Evolutionary conservation across 2,888 invertebrate genomes (phyloP), one percentile per base, ranked within the genome.

Genomic region (Nesidiocoris tenuis): DNA sequence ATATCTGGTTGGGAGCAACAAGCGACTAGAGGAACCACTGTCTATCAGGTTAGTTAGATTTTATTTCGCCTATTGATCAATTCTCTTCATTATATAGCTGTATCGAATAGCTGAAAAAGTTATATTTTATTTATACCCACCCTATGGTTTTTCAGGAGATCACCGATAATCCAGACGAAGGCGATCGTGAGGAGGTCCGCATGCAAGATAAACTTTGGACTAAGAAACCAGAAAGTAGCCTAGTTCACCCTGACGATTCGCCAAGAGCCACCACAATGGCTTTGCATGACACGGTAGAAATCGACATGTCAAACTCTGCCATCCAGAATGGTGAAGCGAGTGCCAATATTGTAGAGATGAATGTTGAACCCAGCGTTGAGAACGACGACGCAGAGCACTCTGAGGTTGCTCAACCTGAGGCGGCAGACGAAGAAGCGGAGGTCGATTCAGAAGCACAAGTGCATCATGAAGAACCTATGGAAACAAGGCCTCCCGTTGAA

Each of bases 1-100:
- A 97, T 97, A 82, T 96, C 96, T 0, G 97, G 97, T 74, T 94
- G 94, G 94, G 94, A 95, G 83, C 89, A 92, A 55, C 90, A 88
- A 77, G 79, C 80, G 39, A 76, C 78, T 17, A 56, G 79, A 54
- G 72, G 64, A 25, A 72, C 74, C 16, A 55, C 75, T 57, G 75
- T 76, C 9, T 77, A 74, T 54, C 66, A 57, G 25, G 71, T 78
- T 61, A 61, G 56, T 63, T 24, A 16, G 12, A 17, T 56, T 56
- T 9, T 64, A 61, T 2, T 2, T 19, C 5, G n/a, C 3, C 12
- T 17, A 25, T 7, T 22, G 19, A 1, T n/a, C n/a, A n/a, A n/a
- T n/a, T n/a, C n/a, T n/a, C 22, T 70, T 59, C 2, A 17, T 25
- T 61, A 5, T 61, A 1, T 61, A 1, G 1, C 5, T 54, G 16